Evolutionary conservation across 2,797 vertebrate genomes (phyloP).

Genomic region (Cichlasoma orientale): DNA sequence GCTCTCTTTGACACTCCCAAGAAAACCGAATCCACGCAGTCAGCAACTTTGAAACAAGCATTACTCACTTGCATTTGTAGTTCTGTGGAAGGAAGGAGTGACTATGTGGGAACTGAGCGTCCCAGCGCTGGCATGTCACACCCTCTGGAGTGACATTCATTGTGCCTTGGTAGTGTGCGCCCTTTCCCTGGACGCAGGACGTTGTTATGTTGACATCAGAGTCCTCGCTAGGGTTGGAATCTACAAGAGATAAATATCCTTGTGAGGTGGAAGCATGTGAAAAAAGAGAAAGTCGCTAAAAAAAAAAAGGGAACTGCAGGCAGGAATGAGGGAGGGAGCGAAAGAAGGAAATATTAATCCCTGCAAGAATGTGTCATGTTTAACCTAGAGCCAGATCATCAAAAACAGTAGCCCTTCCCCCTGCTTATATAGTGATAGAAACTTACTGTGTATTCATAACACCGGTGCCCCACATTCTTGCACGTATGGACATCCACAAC

Average conservation of each 20-base stretch:
- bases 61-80: slow-evolving; percentile 98
- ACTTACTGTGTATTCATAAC: slow-evolving; percentile 65
- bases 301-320: slow-evolving; percentile 3
- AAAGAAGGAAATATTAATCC: slow-evolving; percentile 70
- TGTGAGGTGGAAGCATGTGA: slow-evolving; percentile 8
- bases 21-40: background rate
- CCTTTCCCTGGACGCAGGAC: slow-evolving; percentile 87
- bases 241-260: slow-evolving; percentile 12
- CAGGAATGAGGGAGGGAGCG: slow-evolving; percentile 32
- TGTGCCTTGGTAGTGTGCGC: slow-evolving; percentile 88
- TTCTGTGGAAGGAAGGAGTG: slow-evolving; percentile 92
- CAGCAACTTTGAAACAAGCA: background rate
- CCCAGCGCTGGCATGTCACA: slow-evolving; percentile 92
- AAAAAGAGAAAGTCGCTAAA: background rate
- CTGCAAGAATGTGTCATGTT: slow-evolving; percentile 76
- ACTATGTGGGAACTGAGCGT: slow-evolving; percentile 92
- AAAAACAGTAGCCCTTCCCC: slow-evolving; percentile 70
- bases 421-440: slow-evolving; percentile 43
- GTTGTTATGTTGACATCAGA: slow-evolving; percentile 80
- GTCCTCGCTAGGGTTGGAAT: slow-evolving; percentile 65
- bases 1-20: background rate
- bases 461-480: slow-evolving; percentile 59
- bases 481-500: slow-evolving; percentile 30
- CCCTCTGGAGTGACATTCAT: slow-evolving; percentile 90
- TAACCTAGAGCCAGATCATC: slow-evolving; percentile 74